A percentile compares a stretch with the other conserved stretches of the same genome.
These are phyloP conservation scores for Oligia latruncula DNA, from an alignment of 2,888 invertebrate genomes.

Conservation along the genomic window DNA sequence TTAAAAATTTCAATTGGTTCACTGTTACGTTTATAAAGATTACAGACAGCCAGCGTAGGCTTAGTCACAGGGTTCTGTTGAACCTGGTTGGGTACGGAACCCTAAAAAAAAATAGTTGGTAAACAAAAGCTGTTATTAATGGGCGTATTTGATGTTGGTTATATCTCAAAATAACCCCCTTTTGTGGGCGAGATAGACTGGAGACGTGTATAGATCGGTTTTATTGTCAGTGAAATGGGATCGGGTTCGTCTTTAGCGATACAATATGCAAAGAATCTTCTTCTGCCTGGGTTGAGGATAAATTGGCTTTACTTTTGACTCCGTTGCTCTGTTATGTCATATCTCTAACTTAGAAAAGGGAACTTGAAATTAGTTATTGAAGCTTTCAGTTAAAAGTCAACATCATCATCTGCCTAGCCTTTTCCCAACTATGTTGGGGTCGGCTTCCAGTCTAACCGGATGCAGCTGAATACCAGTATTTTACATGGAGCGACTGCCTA, in stretches of 20 bases:
- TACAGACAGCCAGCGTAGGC: background rate
- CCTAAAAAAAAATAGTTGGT: slow-evolving; percentile 65
- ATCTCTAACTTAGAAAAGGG: background rate
- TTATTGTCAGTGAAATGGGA: slow-evolving; percentile 57
- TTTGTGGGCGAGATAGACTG: slow-evolving; percentile 46
- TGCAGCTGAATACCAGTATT: too few relatives aligned
- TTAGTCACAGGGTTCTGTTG: background rate
- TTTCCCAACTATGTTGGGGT: too few relatives aligned
- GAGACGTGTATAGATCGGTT: slow-evolving; percentile 51
- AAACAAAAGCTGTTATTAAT: slow-evolving; percentile 78
- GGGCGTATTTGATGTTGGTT: slow-evolving; percentile 66
- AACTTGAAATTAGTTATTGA: background rate
- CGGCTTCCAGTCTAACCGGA: too few relatives aligned
- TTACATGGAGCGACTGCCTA: too few relatives aligned
- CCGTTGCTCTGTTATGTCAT: background rate
- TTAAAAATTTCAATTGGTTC: background rate
- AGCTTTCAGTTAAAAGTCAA: too few relatives aligned
- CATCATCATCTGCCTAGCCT: too few relatives aligned
- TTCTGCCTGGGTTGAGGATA: background rate
- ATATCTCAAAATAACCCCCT: slow-evolving; percentile 63
- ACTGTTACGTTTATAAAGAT: too few relatives aligned
- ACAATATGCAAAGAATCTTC: slow-evolving; percentile 30
- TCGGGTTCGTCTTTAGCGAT: slow-evolving; percentile 25
- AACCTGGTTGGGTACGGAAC: background rate
- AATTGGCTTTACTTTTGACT: background rate